These are phyloP conservation scores for Himalopsyche tibetana DNA, from an alignment of 2,888 invertebrate genomes.

Conservation along the genomic window DNA sequence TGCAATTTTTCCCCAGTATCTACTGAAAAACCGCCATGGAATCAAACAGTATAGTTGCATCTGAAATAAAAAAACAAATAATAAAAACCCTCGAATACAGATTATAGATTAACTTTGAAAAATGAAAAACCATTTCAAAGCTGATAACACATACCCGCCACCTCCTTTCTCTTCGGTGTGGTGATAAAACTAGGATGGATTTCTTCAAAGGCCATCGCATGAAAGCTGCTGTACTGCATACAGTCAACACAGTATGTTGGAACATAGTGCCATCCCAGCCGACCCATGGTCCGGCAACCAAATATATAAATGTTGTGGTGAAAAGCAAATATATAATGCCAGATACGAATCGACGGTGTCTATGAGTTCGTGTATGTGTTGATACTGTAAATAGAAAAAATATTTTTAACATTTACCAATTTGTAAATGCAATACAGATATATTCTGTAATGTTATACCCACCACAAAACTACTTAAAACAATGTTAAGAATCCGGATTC, in stretches of 20 bases:
- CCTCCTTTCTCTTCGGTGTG: conserved; percentile 56
- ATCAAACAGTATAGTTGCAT: conserved; percentile 76
- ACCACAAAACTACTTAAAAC: no score
- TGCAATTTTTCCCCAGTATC: conserved; percentile 81
- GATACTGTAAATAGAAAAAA: conserved; percentile 28
- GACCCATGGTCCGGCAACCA: conserved; percentile 61
- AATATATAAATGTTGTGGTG: conserved; percentile 60
- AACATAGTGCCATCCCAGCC: conserved; percentile 56
- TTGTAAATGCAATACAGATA: no score
- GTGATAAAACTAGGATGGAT: conserved; percentile 54
- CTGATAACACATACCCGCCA: conserved; percentile 58
- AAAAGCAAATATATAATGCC: conserved; percentile 54
- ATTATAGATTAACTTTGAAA: background rate
- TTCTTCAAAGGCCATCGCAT: conserved; percentile 56
- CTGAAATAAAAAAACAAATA: conserved; percentile 68
- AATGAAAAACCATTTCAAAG: background rate
- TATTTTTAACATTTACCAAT: no score
- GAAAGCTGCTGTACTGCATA: conserved; percentile 53
- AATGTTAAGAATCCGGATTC: no score
- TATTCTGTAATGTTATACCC: no score
- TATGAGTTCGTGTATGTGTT: conserved; percentile 5
- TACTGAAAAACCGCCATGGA: conserved; percentile 79
- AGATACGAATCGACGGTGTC: conserved; percentile 47
- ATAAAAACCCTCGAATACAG: background rate
- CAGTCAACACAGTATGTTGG: conserved; percentile 52